Conservation (phyloP, 1,140 invertebrate species). For the Trinorchestia longiramus region DNA sequence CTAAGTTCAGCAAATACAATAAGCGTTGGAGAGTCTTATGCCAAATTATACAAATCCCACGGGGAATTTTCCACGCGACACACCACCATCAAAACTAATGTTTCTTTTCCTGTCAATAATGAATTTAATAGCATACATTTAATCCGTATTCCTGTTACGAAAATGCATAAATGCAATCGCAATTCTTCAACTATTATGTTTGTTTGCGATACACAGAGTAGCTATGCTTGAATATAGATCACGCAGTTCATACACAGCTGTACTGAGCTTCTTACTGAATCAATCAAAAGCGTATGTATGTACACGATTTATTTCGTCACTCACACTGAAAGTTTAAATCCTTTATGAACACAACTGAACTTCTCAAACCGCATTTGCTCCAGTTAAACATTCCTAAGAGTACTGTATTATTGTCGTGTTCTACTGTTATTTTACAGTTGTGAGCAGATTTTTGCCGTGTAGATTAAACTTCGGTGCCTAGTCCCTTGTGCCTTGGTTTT, state of each 20-base stretch:
- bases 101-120: background rate
- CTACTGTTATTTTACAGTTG: background rate
- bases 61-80: background rate
- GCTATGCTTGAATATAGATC: too few species aligned
- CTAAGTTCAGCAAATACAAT: background rate
- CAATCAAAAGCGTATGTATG: too few species aligned
- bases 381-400: background rate
- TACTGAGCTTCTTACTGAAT: too few species aligned
- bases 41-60: background rate
- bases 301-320: background rate
- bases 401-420: background rate
- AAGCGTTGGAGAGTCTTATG: background rate
- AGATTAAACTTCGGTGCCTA: background rate
- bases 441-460: background rate
- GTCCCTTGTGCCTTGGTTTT: background rate
- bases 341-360: background rate
- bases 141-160: background rate
- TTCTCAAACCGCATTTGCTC: background rate
- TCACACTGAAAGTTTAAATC: background rate
- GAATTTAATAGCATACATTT: background rate
- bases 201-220: too few species aligned
- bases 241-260: too few species aligned
- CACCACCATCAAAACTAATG: background rate
- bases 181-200: too few species aligned
- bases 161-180: too few species aligned